These are phyloP conservation scores for Notothenia rossii DNA, from an alignment of 2,113 vertebrate species.

Conservation along the genomic window DNA sequence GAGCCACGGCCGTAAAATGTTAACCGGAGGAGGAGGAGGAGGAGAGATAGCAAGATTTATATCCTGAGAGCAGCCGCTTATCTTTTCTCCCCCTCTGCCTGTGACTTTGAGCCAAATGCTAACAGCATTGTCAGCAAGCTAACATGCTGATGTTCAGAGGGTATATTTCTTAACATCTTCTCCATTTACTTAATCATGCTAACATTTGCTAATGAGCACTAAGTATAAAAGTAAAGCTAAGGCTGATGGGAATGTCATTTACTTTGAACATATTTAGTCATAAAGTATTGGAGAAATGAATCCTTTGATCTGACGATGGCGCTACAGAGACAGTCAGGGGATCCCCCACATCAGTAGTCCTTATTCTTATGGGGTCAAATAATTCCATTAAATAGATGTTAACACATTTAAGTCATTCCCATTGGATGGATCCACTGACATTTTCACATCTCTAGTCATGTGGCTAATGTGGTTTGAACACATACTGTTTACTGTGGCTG, in stretches of 20 bases:
- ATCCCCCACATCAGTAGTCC: too few relatives aligned
- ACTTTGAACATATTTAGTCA: neutral
- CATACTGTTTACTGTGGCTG: neutral
- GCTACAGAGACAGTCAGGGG: neutral
- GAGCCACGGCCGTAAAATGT: slow-evolving; percentile 13
- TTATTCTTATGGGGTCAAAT: neutral
- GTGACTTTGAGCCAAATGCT: neutral
- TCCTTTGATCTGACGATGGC: neutral
- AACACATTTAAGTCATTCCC: neutral
- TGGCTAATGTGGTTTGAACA: neutral
- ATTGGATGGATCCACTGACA: neutral
- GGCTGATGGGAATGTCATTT: neutral
- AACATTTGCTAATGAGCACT: neutral
- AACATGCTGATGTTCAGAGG: neutral
- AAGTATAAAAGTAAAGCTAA: neutral
- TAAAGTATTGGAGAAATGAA: neutral
- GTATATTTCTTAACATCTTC: neutral
- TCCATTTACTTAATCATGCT: neutral
- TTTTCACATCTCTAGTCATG: too few relatives aligned
- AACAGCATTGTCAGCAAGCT: neutral
- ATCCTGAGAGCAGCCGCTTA: neutral
- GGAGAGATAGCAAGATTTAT: slow-evolving; percentile 2
- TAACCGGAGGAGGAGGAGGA: slow-evolving; percentile 20
- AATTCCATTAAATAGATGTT: neutral
- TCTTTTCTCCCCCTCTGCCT: neutral